phyloP scores from a whole-genome alignment of 2,888 invertebrate genomes.

The Lutraria lutraria region DNA sequence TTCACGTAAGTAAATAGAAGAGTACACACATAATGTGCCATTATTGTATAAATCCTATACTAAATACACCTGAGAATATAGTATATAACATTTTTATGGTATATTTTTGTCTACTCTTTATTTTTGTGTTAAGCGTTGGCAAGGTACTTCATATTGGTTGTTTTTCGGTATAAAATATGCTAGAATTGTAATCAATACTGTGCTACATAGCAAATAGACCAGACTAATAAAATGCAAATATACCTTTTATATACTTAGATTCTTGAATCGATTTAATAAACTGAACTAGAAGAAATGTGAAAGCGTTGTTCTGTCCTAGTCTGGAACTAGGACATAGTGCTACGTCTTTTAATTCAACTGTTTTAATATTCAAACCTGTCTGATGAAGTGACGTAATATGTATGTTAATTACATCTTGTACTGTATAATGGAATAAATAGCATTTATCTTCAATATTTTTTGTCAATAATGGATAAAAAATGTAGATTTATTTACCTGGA shows the following conservation, averaged over 20 bases:
- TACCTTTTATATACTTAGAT: background rate
- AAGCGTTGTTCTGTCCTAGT: background rate
- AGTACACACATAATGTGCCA: background rate
- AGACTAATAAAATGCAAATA: background rate
- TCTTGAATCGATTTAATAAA: background rate
- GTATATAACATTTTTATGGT: constrained; percentile 7
- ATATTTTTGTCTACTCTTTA: constrained; percentile 19
- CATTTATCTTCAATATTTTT: background rate
- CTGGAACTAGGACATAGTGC: background rate
- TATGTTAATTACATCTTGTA: background rate
- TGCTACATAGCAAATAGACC: background rate
- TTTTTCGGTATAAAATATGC: background rate
- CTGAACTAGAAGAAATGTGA: background rate
- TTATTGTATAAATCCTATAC: constrained; percentile 3
- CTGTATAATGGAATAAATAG: background rate
- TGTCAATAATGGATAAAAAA: background rate
- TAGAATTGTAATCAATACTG: background rate
- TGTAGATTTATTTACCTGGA: background rate
- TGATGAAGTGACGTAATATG: background rate
- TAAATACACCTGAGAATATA: background rate
- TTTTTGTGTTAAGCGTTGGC: background rate
- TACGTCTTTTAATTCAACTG: background rate
- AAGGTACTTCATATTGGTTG: background rate
- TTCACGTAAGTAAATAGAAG: background rate
- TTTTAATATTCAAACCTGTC: background rate